These are phyloP conservation scores for Catharus minimus DNA, from an alignment of 2,113 vertebrate genomes.

Conservation along the genomic window DNA sequence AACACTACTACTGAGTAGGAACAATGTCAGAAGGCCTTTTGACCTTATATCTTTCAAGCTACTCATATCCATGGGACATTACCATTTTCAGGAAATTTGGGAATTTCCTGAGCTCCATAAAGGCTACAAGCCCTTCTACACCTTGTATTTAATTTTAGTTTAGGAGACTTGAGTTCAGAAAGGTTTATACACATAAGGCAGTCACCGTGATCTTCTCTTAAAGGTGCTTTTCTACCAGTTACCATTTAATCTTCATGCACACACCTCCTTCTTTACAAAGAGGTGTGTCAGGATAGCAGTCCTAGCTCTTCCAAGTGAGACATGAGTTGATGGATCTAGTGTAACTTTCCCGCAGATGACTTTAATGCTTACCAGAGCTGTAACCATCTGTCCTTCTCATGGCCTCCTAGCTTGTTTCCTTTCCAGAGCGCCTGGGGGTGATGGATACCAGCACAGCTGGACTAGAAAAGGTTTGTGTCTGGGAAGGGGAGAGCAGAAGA, in stretches of 20 bases:
- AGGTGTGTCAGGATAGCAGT: background rate
- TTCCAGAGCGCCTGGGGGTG: background rate
- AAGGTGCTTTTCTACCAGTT: background rate
- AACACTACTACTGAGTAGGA: background rate
- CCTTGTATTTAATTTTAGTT: background rate
- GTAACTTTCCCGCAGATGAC: background rate
- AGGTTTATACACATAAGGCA: background rate
- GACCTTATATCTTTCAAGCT: background rate
- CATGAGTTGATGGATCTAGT: background rate
- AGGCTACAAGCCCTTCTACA: background rate
- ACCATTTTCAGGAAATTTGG: background rate
- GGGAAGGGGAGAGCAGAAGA: background rate
- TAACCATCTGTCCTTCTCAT: background rate
- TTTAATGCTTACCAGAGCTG: background rate
- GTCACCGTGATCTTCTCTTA: background rate
- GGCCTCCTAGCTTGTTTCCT: background rate
- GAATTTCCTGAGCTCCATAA: background rate
- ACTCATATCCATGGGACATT: background rate
- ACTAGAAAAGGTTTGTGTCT: background rate
- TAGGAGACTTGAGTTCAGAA: background rate
- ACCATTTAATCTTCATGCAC: background rate
- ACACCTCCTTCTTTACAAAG: background rate
- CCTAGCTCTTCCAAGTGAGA: background rate
- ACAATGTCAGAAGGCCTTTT: background rate
- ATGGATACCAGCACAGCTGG: background rate